Evolutionary conservation across 2,113 vertebrate species (phyloP).

Genomic region (Reinhardtius hippoglossoides): DNA sequence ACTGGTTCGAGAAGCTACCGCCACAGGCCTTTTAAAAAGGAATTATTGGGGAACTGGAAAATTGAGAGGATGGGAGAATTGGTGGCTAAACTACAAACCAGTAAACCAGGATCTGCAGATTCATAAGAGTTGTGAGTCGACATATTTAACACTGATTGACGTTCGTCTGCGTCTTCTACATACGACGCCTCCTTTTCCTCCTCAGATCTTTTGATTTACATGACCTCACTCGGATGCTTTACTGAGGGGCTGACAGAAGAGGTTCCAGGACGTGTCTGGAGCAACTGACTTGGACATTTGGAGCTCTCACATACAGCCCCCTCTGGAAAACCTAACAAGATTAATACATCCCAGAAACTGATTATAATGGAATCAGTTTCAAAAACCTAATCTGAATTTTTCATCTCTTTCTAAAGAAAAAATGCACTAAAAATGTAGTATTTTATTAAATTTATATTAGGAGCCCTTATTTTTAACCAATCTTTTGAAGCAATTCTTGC

Average conservation of each 20-base stretch:
- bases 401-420: neutral
- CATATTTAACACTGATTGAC: too few species aligned
- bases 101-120: neutral
- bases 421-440: neutral
- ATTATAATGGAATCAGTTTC: neutral
- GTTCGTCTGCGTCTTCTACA: too few species aligned
- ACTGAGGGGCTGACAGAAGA: too few species aligned
- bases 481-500: conserved; percentile 16
- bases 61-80: conserved; percentile 24
- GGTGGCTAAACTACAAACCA: conserved; percentile 10
- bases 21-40: conserved; percentile 13
- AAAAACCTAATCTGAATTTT: neutral
- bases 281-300: too few species aligned
- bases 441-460: neutral
- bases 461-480: neutral
- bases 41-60: conserved; percentile 45
- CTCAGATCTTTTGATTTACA: too few species aligned
- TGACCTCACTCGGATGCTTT: too few species aligned
- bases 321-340: neutral
- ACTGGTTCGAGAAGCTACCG: conserved; percentile 31
- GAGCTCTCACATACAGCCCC: too few species aligned
- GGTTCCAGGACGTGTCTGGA: too few species aligned
- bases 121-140: too few species aligned
- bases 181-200: too few species aligned
- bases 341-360: too few species aligned